Evolutionary conservation across 2,797 vertebrate genomes (phyloP).

Genomic region (Characodon lateralis): DNA sequence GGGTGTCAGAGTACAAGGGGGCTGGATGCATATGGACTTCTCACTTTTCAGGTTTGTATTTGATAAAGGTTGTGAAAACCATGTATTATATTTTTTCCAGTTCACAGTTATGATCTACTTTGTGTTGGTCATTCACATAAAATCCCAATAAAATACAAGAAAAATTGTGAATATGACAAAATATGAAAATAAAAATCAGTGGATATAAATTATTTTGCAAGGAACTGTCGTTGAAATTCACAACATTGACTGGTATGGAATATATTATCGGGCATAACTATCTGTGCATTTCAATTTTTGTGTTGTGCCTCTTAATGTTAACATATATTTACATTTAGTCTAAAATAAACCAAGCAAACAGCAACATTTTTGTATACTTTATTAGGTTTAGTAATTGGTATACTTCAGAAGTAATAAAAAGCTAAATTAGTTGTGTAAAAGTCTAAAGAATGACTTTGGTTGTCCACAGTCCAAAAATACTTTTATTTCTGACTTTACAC

Average conservation of each 20-base stretch:
- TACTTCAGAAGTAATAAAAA: neutral
- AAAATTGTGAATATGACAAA: too few relatives aligned
- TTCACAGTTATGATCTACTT: neutral
- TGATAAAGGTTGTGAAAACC: neutral
- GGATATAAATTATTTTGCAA: neutral
- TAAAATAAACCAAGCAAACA: neutral
- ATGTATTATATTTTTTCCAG: neutral
- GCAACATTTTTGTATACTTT: neutral
- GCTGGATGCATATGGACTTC: neutral
- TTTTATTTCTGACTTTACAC: slow-evolving; percentile 5
- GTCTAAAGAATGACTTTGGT: neutral
- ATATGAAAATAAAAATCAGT: too few relatives aligned
- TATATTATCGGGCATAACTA: neutral
- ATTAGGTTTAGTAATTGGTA: neutral
- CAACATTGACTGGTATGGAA: neutral
- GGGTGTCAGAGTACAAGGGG: neutral
- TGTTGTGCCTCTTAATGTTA: too few relatives aligned
- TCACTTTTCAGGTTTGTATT: neutral
- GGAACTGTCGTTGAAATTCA: neutral
- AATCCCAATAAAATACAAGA: neutral
- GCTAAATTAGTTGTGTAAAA: neutral
- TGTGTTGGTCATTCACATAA: neutral
- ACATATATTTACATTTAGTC: neutral
- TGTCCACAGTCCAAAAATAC: neutral
- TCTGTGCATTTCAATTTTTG: neutral